phyloP scores from a whole-genome alignment of 2,888 invertebrate species.

The Ceramica pisi region DNA sequence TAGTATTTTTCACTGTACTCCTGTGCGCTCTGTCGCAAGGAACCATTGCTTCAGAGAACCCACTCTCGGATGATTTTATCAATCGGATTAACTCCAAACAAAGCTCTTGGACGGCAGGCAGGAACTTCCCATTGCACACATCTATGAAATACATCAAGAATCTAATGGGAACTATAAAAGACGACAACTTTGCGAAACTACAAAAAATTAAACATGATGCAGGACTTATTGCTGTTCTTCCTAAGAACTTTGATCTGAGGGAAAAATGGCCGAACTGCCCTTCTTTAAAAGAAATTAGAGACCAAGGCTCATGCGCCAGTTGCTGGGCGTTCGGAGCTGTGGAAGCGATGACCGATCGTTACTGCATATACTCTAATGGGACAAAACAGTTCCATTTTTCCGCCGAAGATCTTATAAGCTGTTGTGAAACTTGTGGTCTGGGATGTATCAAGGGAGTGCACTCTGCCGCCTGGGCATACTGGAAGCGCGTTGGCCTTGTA shows the following conservation, averaged over 20 bases:
- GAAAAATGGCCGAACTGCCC: conserved; percentile 96
- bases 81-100: conserved; percentile 92
- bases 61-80: conserved; percentile 94
- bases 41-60: conserved; percentile 77
- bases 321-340: conserved; percentile 98
- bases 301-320: conserved; percentile 97
- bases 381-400: conserved; percentile 51
- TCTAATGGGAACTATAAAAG: conserved; percentile 94
- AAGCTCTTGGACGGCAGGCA: conserved; percentile 95
- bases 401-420: conserved; percentile 46
- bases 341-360: conserved; percentile 97
- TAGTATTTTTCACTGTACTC: conserved; percentile 71
- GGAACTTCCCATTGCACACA: conserved; percentile 93
- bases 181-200: conserved; percentile 87
- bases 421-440: conserved; percentile 53
- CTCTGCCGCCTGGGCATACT: conserved; percentile 42
- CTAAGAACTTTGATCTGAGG: conserved; percentile 95
- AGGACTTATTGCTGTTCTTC: conserved; percentile 88
- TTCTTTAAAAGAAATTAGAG: conserved; percentile 95
- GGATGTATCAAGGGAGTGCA: conserved; percentile 43
- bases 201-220: conserved; percentile 80
- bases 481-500: conserved; percentile 43
- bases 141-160: conserved; percentile 91
- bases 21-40: conserved; percentile 71
- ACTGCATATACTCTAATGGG: conserved; percentile 45